Conservation (phyloP, 2,113 vertebrate species). For the Sprattus sprattus region DNA sequence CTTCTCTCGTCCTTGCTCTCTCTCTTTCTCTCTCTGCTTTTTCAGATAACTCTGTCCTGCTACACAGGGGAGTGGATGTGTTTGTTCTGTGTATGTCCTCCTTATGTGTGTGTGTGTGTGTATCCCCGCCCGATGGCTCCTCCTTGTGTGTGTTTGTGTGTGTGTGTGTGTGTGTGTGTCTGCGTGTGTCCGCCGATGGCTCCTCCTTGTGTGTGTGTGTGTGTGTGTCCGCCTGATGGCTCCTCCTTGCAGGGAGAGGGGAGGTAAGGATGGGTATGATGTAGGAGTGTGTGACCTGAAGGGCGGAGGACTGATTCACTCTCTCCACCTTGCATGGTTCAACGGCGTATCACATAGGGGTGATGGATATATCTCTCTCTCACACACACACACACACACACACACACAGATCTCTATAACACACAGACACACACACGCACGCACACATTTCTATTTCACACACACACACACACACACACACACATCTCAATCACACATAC, state of each 20-base stretch:
- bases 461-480: neutral
- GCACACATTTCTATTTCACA: neutral
- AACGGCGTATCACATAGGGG: neutral
- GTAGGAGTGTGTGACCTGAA: neutral
- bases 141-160: neutral
- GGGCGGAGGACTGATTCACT: neutral
- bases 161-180: conserved; percentile 21
- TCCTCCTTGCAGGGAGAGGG: no score
- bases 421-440: neutral
- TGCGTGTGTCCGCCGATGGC: no score
- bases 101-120: neutral
- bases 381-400: neutral
- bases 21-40: neutral
- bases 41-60: neutral
- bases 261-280: neutral
- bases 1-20: neutral
- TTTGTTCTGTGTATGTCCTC: neutral
- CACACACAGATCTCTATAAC: neutral
- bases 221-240: neutral
- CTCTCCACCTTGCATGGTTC: neutral
- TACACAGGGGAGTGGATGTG: no score
- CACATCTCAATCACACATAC: neutral
- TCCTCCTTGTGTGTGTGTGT: conserved; percentile 21
- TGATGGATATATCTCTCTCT: neutral
- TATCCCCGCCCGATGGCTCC: no score